Base-by-base conservation (phyloP, 2,113 vertebrate species). In the Phodopus roborovskii region DNA sequence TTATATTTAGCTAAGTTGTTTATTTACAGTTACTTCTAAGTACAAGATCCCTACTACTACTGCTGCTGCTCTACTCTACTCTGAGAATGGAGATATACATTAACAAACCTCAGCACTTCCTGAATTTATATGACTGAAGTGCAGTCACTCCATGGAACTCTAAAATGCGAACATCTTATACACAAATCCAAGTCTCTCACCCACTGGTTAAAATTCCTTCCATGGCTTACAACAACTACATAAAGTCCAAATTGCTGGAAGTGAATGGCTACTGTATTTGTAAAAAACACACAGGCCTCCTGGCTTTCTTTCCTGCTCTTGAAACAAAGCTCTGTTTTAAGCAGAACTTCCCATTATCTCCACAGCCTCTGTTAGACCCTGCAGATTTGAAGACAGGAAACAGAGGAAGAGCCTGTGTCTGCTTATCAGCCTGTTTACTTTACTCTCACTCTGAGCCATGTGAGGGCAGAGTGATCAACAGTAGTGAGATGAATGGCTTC, bases 21-120 rank as follows among this genome's bases (percentile, higher is more conserved):
- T 82, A 74, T 74, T 90, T 82, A 74, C 45, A 94, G 42, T 89
- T 92, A 82, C 70, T 19, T n/a, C 9, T 19, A 94, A 89, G 77
- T 42, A 42, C 36, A 93, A 89, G 45, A 82, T 90, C 13, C 20
- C 7, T 68, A 60, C 5, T 78, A 45, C 45, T 45, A 45, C 45
- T 45, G 6, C 45, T 45, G 6, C 45, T 45, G 6, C 45, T 45
- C 5, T 78, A 48, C 24, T 39, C 70, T 56, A 24, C 68, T 33
- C 83, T 78, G 68, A 64, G n/a, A 92, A 53, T 87, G 50, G 16
- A 24, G 17, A 66, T 9, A 58, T 33, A 60, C 0, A 58, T 79
- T 64, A 95, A 64, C 73, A 82, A 79, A 64, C 48, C 19, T 81
- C 73, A 92, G 68, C 15, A 81, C 33, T 68, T 70, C 64, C 28